Percentiles rank a stretch among this genome's conserved stretches.
Conservation (phyloP, 2,113 vertebrate species). For the Odobenus rosmarus region DNA sequence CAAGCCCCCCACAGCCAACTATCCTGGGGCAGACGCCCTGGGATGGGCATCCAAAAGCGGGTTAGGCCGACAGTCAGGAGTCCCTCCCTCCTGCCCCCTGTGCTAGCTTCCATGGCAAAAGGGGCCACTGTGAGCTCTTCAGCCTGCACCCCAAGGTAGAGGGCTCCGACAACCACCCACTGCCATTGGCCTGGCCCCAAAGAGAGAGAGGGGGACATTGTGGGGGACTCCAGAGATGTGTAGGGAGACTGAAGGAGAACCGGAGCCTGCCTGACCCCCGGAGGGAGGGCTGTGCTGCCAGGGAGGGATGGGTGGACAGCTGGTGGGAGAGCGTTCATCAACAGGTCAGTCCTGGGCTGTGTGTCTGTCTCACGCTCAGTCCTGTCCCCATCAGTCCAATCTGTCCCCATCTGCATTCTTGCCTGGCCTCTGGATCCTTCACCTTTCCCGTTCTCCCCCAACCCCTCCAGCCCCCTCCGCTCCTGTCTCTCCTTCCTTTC, state of each 20-base stretch:
- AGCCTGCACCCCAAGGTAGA: not conserved
- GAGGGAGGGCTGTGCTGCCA: not conserved
- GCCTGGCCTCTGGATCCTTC: not conserved
- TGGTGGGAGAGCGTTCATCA: not conserved
- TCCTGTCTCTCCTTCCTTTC: not conserved
- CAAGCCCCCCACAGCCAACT: not conserved
- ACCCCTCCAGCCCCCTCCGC: not conserved
- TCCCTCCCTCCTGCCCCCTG: not conserved
- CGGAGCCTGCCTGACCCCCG: not conserved
- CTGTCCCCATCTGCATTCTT: not conserved
- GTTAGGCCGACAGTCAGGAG: not conserved
- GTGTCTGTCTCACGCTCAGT: not conserved
- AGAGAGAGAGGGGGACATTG: not conserved
- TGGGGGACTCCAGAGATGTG: not conserved
- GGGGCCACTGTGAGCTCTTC: not conserved
- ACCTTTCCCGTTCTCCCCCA: not conserved
- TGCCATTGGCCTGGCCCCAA: not conserved
- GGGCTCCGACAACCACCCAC: not conserved
- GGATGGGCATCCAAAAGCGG: not conserved
- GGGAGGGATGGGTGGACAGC: not conserved
- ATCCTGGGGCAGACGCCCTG: not conserved
- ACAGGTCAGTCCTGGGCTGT: not conserved
- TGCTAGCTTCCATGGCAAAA: not conserved
- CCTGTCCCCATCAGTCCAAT: not conserved
- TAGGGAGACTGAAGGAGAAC: not conserved